These are phyloP conservation scores for Pseudobourletiella spinata DNA, from an alignment of 1,140 invertebrate genomes.

Conservation along the genomic window DNA sequence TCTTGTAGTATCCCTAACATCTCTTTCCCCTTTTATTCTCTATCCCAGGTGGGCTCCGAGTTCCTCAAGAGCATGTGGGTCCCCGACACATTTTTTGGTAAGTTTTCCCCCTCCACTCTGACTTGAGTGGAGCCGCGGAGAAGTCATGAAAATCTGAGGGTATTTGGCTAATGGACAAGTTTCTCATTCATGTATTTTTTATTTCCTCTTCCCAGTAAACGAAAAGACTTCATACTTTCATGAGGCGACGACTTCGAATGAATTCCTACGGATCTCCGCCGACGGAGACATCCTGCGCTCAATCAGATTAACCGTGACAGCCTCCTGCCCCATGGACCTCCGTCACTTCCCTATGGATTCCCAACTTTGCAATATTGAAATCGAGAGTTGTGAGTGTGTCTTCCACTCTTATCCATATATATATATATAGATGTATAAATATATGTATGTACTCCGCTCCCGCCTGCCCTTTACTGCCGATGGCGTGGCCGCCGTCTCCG, in stretches of 20 bases:
- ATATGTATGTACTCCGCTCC: no score
- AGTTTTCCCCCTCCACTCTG: no score
- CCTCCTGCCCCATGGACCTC: conserved; percentile 51
- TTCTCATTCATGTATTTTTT: no score
- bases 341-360: conserved; percentile 53
- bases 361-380: conserved; percentile 36
- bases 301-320: conserved; percentile 71
- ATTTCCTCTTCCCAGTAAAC: conserved; percentile 12
- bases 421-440: no score
- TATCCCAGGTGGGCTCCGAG: conserved; percentile 62
- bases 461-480: no score
- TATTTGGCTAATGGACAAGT: no score
- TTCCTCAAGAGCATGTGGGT: conserved; percentile 97
- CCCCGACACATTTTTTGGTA: conserved; percentile 95
- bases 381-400: conserved; percentile 25
- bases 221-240: conserved; percentile 98
- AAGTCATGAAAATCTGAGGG: no score
- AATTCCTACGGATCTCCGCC: conserved; percentile 90
- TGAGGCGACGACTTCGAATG: conserved; percentile 90
- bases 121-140: no score
- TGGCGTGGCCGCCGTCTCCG: no score
- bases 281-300: conserved; percentile 87
- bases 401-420: no score
- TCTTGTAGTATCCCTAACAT: no score
- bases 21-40: no score